Conservation (phyloP, 1,140 invertebrate species). For the Sarcophaga bullata region DNA sequence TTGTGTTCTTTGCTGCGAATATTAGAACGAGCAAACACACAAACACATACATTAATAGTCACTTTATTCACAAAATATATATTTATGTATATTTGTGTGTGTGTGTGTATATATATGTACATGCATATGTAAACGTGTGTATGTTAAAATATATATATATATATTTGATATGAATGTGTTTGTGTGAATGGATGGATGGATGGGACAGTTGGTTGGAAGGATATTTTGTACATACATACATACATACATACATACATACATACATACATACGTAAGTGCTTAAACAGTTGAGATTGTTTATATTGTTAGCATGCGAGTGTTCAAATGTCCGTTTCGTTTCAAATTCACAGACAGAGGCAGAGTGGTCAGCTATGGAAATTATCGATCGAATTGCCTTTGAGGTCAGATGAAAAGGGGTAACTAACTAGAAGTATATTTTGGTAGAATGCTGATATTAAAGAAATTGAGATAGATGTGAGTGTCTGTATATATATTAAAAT, state of each 20-base stretch:
- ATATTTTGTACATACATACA: constrained; percentile 42
- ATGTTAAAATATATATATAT: too few relatives aligned
- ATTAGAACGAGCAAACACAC: neutral
- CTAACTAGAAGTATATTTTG: constrained; percentile 53
- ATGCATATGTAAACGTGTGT: too few relatives aligned
- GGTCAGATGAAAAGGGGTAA: constrained; percentile 60
- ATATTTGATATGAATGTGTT: neutral
- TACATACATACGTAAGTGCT: constrained; percentile 22
- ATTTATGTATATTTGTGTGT: neutral
- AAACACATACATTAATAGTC: neutral
- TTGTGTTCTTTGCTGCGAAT: constrained; percentile 44
- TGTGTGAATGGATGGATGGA: neutral
- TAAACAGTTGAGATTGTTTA: neutral
- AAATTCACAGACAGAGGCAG: constrained; percentile 64
- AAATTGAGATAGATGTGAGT: constrained; percentile 55
- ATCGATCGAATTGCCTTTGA: constrained; percentile 65
- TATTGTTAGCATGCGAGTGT: constrained; percentile 43
- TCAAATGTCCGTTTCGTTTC: constrained; percentile 56
- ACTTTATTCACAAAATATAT: neutral
- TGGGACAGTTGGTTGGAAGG: constrained; percentile 45
- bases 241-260: constrained; percentile 45
- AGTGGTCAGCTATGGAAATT: constrained; percentile 66
- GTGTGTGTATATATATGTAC: too few relatives aligned
- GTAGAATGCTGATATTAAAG: constrained; percentile 52
- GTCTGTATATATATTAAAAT: neutral